Base-by-base conservation (phyloP, 1,140 invertebrate species). In the Listronotus bonariensis region DNA sequence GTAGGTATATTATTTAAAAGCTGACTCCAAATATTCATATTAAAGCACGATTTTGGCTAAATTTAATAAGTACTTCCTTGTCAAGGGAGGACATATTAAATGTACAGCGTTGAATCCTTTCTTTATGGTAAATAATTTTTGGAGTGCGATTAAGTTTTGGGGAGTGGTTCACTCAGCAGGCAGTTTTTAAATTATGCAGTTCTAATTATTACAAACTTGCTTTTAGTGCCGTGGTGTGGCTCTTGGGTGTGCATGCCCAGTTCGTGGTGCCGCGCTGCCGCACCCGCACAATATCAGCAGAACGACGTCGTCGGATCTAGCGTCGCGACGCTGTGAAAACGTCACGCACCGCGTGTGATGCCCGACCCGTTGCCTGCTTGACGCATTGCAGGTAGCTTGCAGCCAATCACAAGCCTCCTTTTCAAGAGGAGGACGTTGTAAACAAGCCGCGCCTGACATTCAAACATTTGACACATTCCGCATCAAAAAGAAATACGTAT, bases 331-430 rank as follows among this genome's bases (percentile, higher is more conserved):
- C 49, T 51, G 32, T 38, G 48, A 43, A 64, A 54, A 59, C 64
- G 56, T 59, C 64, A 66, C 66, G 65, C 72, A 69, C 65, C 71
- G 72, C 75, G 70, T 71, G 72, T 73, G 74, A 68, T 60, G 62
- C 65, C 66, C 49, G 62, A 65, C 65, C 59, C 66, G 55, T 49
- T 52, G 46, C 57, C 59, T 71, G 80, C 80, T 84, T 89, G 88
- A 88, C 88, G 88, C 88, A 90, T 89, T 90, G 88, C 88, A 89
- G 88, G 88, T 89, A 86, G 84, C 84, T 83, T 81, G 77, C 81
- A 82, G 83, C 88, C 88, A 89, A 89, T 89, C 84, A 76, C 77
- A 79, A 80, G 74, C 79, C 80, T 73, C 17, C 53, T 34, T 55
- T 61, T 55, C 68, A 68, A 70, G 73, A 76, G 60, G 72, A 72